Evolutionary conservation across 2,797 vertebrate species (phyloP).

Genomic region (Kryptolebias ocellatus): DNA sequence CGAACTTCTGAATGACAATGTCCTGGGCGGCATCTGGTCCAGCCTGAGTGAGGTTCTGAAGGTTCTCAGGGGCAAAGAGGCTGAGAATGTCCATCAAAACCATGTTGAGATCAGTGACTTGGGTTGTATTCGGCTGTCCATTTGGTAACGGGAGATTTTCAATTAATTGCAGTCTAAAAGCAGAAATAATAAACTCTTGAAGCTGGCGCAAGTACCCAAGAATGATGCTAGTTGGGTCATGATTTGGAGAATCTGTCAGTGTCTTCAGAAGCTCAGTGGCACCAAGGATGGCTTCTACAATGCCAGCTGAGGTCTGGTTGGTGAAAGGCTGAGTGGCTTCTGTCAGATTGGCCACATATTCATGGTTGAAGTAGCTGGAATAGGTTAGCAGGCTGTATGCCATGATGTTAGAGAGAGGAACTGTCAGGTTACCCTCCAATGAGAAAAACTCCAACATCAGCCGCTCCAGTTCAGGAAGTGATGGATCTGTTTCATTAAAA

Average conservation of each 20-base stretch:
- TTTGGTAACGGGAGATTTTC: constrained; percentile 34
- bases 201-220: constrained; percentile 70
- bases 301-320: constrained; percentile 66
- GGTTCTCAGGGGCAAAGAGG: constrained; percentile 58
- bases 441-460: constrained; percentile 65
- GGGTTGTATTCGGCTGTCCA: constrained; percentile 38
- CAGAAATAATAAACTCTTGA: constrained; percentile 61
- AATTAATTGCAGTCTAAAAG: constrained; percentile 45
- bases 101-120: constrained; percentile 53
- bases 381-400: constrained; percentile 66
- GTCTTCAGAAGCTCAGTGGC: constrained; percentile 64
- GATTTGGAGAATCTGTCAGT: constrained; percentile 53
- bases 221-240: constrained; percentile 57
- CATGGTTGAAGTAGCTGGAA: constrained; percentile 55
- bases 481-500: constrained; percentile 60
- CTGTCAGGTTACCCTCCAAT: constrained; percentile 61
- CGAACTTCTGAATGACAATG: constrained; percentile 55
- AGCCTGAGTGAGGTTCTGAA: constrained; percentile 58
- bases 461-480: constrained; percentile 64
- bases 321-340: constrained; percentile 61
- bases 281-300: constrained; percentile 63
- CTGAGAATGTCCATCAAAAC: constrained; percentile 60
- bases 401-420: constrained; percentile 68
- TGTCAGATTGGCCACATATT: constrained; percentile 44
- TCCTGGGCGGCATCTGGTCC: constrained; percentile 61